Evolutionary conservation across 2,888 invertebrate species (phyloP).

Genomic region (Cheilosia impressa): DNA sequence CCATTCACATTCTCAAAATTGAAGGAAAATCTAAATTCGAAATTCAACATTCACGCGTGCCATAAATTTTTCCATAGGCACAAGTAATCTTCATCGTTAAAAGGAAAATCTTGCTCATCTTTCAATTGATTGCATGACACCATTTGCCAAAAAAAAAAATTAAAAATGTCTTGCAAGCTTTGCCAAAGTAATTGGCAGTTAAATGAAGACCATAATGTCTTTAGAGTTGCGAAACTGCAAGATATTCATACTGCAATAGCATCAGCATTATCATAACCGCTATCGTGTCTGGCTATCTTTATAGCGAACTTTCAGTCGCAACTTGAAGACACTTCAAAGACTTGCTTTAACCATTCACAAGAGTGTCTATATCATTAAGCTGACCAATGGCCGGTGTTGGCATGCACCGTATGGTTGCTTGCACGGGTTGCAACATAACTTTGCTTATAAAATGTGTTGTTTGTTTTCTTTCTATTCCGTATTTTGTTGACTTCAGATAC

Average conservation of each 20-base stretch:
- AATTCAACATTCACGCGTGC: constrained; percentile 5
- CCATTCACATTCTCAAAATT: neutral
- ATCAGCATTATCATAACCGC: constrained; percentile 4
- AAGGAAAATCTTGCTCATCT: constrained; percentile 5
- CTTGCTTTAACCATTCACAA: neutral
- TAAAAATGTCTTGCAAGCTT: neutral
- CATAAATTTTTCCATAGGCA: neutral
- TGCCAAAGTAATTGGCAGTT: constrained; percentile 59
- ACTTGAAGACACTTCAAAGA: constrained; percentile 13
- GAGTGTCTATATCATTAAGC: constrained; percentile 19
- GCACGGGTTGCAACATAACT: constrained; percentile 24
- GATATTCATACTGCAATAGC: neutral
- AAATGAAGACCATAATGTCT: constrained; percentile 43
- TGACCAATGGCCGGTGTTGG: constrained; percentile 18
- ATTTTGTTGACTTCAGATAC: constrained; percentile 11
- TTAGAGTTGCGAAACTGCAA: constrained; percentile 36
- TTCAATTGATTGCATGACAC: constrained; percentile 29
- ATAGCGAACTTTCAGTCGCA: constrained; percentile 25
- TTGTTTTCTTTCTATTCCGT: constrained; percentile 1
- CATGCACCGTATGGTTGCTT: constrained; percentile 8
- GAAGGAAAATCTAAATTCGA: neutral
- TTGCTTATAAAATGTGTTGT: constrained; percentile 14
- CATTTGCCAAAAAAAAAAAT: constrained; percentile 19
- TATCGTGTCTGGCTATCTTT: constrained; percentile 7
- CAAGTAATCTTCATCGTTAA: neutral